Percentiles rank a stretch among this genome's conserved stretches.
Evolutionary conservation across 1,140 invertebrate genomes (phyloP).

Genomic region (Caenorhabditis latens): DNA sequence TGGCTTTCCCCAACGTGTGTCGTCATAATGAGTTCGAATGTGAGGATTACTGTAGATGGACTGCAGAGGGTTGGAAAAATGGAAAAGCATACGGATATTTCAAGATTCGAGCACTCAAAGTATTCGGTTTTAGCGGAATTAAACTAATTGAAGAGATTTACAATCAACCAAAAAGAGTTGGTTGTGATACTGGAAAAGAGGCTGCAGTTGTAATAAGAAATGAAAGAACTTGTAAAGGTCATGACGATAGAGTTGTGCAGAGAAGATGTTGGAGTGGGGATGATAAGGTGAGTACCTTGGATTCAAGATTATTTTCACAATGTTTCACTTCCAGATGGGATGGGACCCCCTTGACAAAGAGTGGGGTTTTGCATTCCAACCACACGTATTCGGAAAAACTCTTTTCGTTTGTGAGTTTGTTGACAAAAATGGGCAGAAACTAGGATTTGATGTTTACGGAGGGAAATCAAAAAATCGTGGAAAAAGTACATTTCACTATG

Average conservation of each 20-base stretch:
- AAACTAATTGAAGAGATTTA: slow-evolving; percentile 4
- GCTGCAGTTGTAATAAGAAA: slow-evolving; percentile 23
- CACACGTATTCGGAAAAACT: not conserved
- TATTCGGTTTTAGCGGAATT: slow-evolving; percentile 32
- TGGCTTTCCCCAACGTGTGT: slow-evolving; percentile 13
- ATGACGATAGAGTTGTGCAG: not conserved
- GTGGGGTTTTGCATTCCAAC: slow-evolving; percentile 15
- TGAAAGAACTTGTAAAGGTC: slow-evolving; percentile 34
- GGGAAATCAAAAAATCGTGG: slow-evolving; percentile 38
- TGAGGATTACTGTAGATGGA: slow-evolving; percentile 51
- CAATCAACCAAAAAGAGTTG: slow-evolving; percentile 20
- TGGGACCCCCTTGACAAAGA: not conserved
- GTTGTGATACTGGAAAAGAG: slow-evolving; percentile 41
- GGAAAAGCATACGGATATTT: slow-evolving; percentile 45
- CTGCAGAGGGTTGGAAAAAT: not conserved
- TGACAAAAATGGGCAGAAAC: slow-evolving; percentile 29
- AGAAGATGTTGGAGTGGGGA: slow-evolving; percentile 24
- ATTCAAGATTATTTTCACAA: not conserved
- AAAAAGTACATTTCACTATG: slow-evolving; percentile 35
- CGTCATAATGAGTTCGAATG: not conserved
- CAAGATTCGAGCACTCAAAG: not conserved
- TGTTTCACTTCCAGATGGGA: not conserved
- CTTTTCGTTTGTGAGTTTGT: slow-evolving; percentile 42
- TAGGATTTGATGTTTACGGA: slow-evolving; percentile 54
- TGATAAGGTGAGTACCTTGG: slow-evolving; percentile 16